A percentile compares a stretch with the other conserved stretches of the same genome.
These are phyloP conservation scores for Sinohyriopsis cumingii DNA, from an alignment of 2,888 invertebrate genomes.

Conservation along the genomic window DNA sequence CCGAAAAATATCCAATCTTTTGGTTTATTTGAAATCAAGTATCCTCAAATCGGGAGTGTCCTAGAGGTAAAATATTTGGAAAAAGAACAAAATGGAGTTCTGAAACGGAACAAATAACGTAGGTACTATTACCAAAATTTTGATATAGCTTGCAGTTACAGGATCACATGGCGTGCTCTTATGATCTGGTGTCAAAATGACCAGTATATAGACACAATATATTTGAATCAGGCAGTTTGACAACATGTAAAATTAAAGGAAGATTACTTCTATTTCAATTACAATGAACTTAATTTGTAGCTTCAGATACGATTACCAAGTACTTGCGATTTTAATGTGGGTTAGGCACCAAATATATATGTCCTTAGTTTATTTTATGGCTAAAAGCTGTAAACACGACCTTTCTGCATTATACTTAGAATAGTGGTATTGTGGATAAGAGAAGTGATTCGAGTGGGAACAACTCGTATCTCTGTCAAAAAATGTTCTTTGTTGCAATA, in stretches of 20 bases:
- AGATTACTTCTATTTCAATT: conserved; percentile 1
- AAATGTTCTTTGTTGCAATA: no score
- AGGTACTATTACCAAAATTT: conserved; percentile 9
- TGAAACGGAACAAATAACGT: conserved; percentile 5
- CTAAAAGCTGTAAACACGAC: no score
- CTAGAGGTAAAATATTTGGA: neutral
- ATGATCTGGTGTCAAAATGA: neutral
- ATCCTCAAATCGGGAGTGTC: conserved; percentile 3
- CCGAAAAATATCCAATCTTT: neutral
- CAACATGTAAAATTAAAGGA: neutral
- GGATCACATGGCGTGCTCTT: conserved; percentile 10
- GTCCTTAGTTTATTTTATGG: no score
- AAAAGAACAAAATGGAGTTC: neutral
- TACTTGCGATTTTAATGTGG: no score
- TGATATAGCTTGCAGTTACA: conserved; percentile 8
- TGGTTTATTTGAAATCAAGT: conserved; percentile 10
- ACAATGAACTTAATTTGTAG: no score
- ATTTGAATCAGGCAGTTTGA: neutral
- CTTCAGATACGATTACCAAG: no score
- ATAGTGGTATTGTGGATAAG: no score
- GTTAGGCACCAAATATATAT: no score
- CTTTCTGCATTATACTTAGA: no score
- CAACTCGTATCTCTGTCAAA: no score
- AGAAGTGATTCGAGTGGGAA: no score
- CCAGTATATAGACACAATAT: neutral